Conservation (phyloP, 2,888 invertebrate genomes). For the Amphipoea lucens region DNA sequence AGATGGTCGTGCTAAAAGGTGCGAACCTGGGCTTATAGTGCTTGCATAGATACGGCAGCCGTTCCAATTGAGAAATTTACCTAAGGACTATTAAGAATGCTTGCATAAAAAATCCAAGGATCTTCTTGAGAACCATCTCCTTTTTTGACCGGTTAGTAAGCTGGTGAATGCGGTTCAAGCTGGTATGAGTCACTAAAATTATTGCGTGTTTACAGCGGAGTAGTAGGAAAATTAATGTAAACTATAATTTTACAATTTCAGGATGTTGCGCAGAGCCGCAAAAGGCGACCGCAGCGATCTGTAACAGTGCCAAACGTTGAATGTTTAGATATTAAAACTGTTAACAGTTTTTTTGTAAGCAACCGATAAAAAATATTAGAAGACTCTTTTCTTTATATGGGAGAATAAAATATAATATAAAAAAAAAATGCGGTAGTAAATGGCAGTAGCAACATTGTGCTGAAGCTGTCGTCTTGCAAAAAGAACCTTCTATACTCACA, state of each 20-base stretch:
- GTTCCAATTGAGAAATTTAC: background rate
- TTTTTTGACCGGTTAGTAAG: background rate
- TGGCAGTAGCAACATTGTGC: background rate
- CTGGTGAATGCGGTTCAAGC: too few relatives aligned
- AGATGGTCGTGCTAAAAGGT: background rate
- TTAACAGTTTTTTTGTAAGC: background rate
- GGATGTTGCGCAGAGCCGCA: background rate
- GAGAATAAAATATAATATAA: background rate
- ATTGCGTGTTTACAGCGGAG: background rate
- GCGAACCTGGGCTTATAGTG: background rate
- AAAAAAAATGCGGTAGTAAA: background rate
- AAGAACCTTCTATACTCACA: background rate
- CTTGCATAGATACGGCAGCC: background rate
- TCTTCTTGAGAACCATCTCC: background rate
- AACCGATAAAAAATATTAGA: background rate
- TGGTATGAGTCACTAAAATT: background rate
- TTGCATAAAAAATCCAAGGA: background rate
- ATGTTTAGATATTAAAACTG: background rate
- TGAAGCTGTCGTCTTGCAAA: background rate
- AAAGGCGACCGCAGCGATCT: too few relatives aligned
- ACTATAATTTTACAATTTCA: conserved; percentile 5
- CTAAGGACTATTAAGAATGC: background rate
- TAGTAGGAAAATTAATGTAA: background rate
- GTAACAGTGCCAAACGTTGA: background rate
- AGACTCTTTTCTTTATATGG: too few relatives aligned